Evolutionary conservation across 2,113 vertebrate species (phyloP), one percentile per base, ranked within the genome.

Genomic region (Entelurus aequoreus): DNA sequence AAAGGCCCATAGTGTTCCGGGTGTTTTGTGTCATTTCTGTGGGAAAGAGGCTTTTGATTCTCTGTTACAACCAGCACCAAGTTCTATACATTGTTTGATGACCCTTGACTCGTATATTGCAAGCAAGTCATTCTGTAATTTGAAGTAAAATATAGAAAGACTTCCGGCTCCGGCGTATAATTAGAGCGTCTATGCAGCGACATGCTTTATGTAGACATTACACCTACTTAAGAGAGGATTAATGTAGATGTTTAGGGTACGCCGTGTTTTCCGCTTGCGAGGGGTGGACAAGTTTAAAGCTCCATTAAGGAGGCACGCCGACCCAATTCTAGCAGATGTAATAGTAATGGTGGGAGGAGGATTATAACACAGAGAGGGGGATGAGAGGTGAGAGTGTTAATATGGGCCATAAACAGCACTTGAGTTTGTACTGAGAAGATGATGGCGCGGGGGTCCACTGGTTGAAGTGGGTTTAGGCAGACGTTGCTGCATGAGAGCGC

Each of bases 311-410:
- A 21, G 58, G 62, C 66, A 65, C 55, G 54, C 19, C 56, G 72
- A 81, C 86, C 77, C 80, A 84, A 72, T 87, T 85, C 81, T 78
- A 46, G 51, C 38, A 12, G 10, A 44, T 44, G 55, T 44, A 46
- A 46, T 11, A 15, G 35, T 54, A 21, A 40, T 8, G n/a, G 14
- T 35, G 9, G 57, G n/a, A 9, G 56, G 8, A n/a, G 78, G 85
- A 85, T 89, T 86, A 86, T 72, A 66, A 80, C 76, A 74, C 75
- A 48, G 66, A 42, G 60, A 61, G 78, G 66, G 51, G 52, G 52
- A 3, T 37, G 53, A n/a, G 53, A 54, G 53, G 66, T 66, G 79
- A 82, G 77, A 84, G 77, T 81, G 84, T 90, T 87, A 88, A 87
- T 87, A 80, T 80, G 72, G 66, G 64, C 62, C 63, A 46, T 72